Evolutionary conservation across 2,888 invertebrate species (phyloP).

Genomic region (Pterobdella sp.): DNA sequence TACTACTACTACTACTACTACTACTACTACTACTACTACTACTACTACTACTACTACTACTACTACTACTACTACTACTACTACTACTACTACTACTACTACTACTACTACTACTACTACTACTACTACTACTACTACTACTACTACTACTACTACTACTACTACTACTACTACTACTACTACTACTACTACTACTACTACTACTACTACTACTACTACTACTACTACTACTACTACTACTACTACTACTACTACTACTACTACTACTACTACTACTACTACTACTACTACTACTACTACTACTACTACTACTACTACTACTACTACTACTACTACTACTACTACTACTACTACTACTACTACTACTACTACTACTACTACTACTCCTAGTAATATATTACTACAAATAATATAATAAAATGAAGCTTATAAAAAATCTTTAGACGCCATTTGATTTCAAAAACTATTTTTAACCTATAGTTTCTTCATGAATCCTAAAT

Average conservation of each 20-base stretch:
- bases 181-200: neutral
- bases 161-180: conserved; percentile 1
- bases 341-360: conserved; percentile 1
- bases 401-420: neutral
- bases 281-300: conserved; percentile 1
- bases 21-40: conserved; percentile 1
- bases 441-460: no score
- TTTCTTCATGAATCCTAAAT: no score
- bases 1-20: conserved; percentile 1
- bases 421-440: no score
- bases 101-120: conserved; percentile 21
- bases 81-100: conserved; percentile 21
- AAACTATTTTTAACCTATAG: no score
- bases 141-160: neutral
- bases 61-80: conserved; percentile 6
- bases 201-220: conserved; percentile 1
- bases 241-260: conserved; percentile 1
- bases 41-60: conserved; percentile 1
- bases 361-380: conserved; percentile 1
- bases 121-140: conserved; percentile 13
- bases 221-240: conserved; percentile 1
- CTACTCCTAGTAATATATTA: neutral
- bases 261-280: conserved; percentile 1
- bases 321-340: conserved; percentile 1
- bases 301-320: conserved; percentile 1